Evolutionary conservation across 2,113 vertebrate genomes (phyloP).

Genomic region (Holacanthus passer): DNA sequence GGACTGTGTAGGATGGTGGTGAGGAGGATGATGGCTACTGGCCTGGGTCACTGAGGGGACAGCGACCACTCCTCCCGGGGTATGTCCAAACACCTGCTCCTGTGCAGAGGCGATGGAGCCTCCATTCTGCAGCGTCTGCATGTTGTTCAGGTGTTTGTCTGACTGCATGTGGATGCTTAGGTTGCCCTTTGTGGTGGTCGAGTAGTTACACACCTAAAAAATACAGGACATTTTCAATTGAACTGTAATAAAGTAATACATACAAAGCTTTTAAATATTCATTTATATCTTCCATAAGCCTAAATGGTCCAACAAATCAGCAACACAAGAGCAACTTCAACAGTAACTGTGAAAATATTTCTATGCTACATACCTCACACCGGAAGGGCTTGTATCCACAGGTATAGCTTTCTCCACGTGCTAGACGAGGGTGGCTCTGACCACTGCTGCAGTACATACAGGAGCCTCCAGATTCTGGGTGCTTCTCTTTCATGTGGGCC

Average conservation of each 20-base stretch:
- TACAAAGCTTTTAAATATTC: not conserved
- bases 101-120: constrained; percentile 84
- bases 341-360: too few species aligned
- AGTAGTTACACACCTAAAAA: constrained; percentile 96
- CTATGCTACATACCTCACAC: constrained; percentile 86
- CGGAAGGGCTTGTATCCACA: constrained; percentile 99
- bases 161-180: constrained; percentile 99
- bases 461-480: constrained; percentile 95
- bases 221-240: constrained; percentile 30
- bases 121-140: constrained; percentile 99
- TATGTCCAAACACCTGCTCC: constrained; percentile 95
- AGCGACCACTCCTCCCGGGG: constrained; percentile 86
- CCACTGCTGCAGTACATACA: constrained; percentile 96
- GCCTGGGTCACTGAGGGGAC: constrained; percentile 87
- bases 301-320: constrained; percentile 9
- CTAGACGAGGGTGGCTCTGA: constrained; percentile 96
- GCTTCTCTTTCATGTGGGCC: constrained; percentile 99
- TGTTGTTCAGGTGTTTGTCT: constrained; percentile 99
- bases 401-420: constrained; percentile 98
- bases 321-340: not conserved
- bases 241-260: constrained; percentile 26
- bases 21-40: constrained; percentile 83
- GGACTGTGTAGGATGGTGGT: constrained; percentile 85
- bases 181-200: constrained; percentile 99
- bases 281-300: not conserved